Conservation (phyloP, 2,797 vertebrate genomes). For the Bucorvus abyssinicus region DNA sequence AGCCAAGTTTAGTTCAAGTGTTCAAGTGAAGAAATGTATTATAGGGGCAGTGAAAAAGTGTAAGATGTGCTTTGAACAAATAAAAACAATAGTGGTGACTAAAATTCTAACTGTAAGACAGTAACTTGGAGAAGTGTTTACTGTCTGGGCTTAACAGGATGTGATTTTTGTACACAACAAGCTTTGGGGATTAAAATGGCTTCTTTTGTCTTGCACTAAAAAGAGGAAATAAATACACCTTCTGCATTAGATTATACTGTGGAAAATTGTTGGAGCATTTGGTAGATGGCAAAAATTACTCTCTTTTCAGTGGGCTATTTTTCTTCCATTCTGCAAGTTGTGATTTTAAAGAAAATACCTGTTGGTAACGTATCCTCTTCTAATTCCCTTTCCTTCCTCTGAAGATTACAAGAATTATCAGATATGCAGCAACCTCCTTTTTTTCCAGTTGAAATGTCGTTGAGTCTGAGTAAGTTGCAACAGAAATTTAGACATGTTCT, state of each 20-base stretch:
- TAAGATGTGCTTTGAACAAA: slow-evolving; percentile 60
- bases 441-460: neutral
- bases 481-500: neutral
- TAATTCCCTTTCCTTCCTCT: neutral
- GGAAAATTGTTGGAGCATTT: neutral
- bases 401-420: neutral
- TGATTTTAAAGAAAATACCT: neutral
- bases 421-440: neutral
- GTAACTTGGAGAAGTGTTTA: slow-evolving; percentile 59
- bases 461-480: neutral
- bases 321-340: neutral
- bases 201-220: neutral
- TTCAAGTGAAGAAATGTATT: slow-evolving; percentile 68
- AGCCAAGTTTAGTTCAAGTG: slow-evolving; percentile 70
- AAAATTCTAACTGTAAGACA: slow-evolving; percentile 62
- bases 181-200: neutral
- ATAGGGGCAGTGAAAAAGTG: slow-evolving; percentile 60
- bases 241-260: neutral
- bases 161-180: neutral
- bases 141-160: slow-evolving; percentile 33
- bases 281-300: neutral
- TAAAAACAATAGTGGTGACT: slow-evolving; percentile 64
- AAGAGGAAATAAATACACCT: neutral
- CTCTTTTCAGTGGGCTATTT: neutral
- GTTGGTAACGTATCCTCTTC: neutral